Evolutionary conservation across 2,797 vertebrate genomes (phyloP), one percentile per base, ranked within the genome.

Genomic region (Rhinichthys osculus): DNA sequence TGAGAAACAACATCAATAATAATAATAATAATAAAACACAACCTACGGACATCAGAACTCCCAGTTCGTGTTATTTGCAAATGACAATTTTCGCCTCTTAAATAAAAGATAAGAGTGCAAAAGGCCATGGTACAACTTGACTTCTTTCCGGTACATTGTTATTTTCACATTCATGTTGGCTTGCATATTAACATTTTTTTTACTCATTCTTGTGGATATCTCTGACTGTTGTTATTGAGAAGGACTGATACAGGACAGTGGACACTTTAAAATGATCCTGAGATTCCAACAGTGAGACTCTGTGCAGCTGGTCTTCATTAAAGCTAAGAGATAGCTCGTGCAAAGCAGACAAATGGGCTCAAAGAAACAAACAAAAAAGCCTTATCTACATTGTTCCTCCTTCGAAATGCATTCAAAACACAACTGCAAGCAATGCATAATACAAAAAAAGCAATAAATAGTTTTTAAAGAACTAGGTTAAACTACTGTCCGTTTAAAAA

Each of bases 401-500:
- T 81, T 79, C 80, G 38, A 86, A 89, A 91, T 82, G 52, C 74
- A 88, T 78, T 62, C 82, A 86, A 82, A 90, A 85, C 81, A 62
- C 52, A 89, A 87, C 88, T 19, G 47, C 72, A 82, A 85, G 35
- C 78, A 50, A 78, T 81, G 64, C 57, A 84, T 8, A 62, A 87
- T 88, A 79, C 67, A 87, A 85, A 91, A 91, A 90, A 50, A 86
- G 73, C 87, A 94, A 95, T 95, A 95, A 95, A 95, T 94, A 95
- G 74, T 81, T 77, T 78, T 74, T 35, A 88, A 87, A 90, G 69
- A 71, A 81, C 84, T 52, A 50, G 88, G 90, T 94, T 92, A 91
- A 81, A 86, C 90, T 94, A 92, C 57, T 66, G 84, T 90, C 85
- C 50, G 40, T 89, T 82, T 67, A 82, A 81, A 82, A 81, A 92